Conservation (phyloP, 2,797 vertebrate genomes). For the Pseudochaenichthys georgianus region DNA sequence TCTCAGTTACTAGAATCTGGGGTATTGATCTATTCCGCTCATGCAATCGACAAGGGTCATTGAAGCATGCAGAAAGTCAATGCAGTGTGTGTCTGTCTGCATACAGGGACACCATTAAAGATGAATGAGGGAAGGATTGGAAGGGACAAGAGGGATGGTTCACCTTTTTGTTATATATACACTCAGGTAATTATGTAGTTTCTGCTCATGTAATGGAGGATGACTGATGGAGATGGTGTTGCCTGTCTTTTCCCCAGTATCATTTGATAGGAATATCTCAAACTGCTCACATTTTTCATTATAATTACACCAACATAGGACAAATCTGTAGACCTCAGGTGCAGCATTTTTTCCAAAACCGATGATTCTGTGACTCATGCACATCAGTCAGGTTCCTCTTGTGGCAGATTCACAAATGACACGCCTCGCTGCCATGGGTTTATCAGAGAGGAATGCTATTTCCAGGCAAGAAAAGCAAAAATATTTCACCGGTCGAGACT, state of each 20-base stretch:
- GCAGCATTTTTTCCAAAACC: background rate
- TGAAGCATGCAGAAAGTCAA: constrained; percentile 35
- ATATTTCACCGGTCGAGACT: background rate
- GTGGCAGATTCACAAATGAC: background rate
- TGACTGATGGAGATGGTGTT: constrained; percentile 11
- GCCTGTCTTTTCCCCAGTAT: background rate
- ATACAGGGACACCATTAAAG: constrained; percentile 37
- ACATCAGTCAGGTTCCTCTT: constrained; percentile 7
- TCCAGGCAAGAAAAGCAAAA: background rate
- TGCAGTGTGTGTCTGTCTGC: constrained; percentile 27
- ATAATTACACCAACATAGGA: background rate
- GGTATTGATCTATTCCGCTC: constrained; percentile 36
- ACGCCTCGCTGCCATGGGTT: background rate
- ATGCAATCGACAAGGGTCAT: background rate
- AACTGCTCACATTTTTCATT: constrained; percentile 2
- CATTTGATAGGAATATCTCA: background rate
- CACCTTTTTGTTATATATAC: constrained; percentile 46
- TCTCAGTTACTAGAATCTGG: constrained; percentile 13
- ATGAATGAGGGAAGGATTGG: constrained; percentile 17
- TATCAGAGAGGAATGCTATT: background rate
- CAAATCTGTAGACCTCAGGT: background rate
- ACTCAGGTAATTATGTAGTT: constrained; percentile 18
- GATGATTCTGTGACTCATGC: background rate
- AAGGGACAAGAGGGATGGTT: constrained; percentile 1
- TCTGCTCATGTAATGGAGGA: constrained; percentile 5